Evolutionary conservation across 2,888 invertebrate species (phyloP).

Genomic region (Brenthis hecate): DNA sequence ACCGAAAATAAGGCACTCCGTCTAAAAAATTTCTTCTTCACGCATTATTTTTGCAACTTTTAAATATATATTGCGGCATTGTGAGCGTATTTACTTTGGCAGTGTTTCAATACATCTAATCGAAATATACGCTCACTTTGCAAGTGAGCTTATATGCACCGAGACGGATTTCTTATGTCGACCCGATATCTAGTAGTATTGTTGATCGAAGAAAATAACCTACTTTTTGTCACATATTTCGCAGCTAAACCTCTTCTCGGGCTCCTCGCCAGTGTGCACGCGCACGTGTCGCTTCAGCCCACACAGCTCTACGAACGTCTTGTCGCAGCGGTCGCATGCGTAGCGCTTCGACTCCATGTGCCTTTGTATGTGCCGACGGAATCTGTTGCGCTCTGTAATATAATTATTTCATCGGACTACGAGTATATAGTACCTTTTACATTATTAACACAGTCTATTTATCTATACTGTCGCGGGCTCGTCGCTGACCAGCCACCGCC

Average conservation of each 20-base stretch:
- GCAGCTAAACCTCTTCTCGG: conserved; percentile 75
- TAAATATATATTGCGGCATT: too few species aligned
- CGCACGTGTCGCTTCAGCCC: conserved; percentile 77
- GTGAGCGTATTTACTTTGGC: too few species aligned
- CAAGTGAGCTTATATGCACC: too few species aligned
- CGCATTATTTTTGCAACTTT: too few species aligned
- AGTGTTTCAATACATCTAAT: too few species aligned
- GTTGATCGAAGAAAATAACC: too few species aligned
- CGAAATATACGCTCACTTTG: too few species aligned
- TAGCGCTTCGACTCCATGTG: conserved; percentile 79
- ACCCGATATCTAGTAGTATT: too few species aligned
- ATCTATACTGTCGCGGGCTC: conserved; percentile 57
- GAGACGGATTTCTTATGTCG: too few species aligned
- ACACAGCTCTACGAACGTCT: conserved; percentile 78
- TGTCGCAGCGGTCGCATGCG: conserved; percentile 74
- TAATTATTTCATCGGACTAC: neutral
- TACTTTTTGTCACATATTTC: conserved; percentile 76
- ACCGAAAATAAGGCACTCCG: too few species aligned
- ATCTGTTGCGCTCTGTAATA: conserved; percentile 51
- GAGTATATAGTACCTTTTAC: neutral
- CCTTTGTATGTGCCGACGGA: conserved; percentile 78
- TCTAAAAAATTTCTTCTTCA: too few species aligned
- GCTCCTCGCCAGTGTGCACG: conserved; percentile 75
- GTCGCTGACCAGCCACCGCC: conserved; percentile 73
- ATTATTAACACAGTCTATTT: too few species aligned